Base-by-base conservation (phyloP, 2,113 vertebrate species). In the Semicossyphus pulcher region DNA sequence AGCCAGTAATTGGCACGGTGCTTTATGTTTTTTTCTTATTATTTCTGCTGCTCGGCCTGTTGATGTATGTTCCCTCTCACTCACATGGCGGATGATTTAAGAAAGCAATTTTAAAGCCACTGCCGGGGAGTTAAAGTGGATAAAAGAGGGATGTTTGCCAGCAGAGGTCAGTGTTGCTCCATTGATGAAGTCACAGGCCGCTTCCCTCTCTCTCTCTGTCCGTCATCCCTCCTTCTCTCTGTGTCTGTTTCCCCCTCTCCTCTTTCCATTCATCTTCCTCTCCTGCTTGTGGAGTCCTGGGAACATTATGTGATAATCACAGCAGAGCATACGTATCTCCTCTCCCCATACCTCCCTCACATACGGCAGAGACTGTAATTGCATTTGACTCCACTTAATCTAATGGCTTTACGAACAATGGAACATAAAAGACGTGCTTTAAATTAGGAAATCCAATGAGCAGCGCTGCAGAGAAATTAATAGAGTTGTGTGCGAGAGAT, bases 131-230 rank as follows among this genome's bases (percentile, higher is more conserved):
- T 1, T 12, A 56, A 29, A 45, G 39, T 9, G 1, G 47, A 51
- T 41, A 28, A 34, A 16, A 20, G 25, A 45, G 44, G 3, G 6
- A 51, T 14, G 31, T 66, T 69, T 1, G 78, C 94, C 96, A 93
- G 95, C 93, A 96, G 97, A 94, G 96, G 93, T 94, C 96, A 96
- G 94, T 94, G 91, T 96, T 95, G 94, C 69, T 92, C 94, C 88
- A 92, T 71, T 72, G 84, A 94, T 90, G 80, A 80, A 73, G 29
- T 69, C 14, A 15, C 20, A 63, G 16, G n/a, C 28, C 18, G 9
- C 18, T n/a, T n/a, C n/a, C n/a, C 28, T 47, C 18, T 18, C 20
- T 44, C 26, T 25, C 36, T 32, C 60, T 51, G 12, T 52, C 69
- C n/a, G 7, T 71, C 69, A 51, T 49, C 67, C 44, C 21, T 42